Conservation (phyloP, 2,888 invertebrate species). For the Drosophila mimica region DNA sequence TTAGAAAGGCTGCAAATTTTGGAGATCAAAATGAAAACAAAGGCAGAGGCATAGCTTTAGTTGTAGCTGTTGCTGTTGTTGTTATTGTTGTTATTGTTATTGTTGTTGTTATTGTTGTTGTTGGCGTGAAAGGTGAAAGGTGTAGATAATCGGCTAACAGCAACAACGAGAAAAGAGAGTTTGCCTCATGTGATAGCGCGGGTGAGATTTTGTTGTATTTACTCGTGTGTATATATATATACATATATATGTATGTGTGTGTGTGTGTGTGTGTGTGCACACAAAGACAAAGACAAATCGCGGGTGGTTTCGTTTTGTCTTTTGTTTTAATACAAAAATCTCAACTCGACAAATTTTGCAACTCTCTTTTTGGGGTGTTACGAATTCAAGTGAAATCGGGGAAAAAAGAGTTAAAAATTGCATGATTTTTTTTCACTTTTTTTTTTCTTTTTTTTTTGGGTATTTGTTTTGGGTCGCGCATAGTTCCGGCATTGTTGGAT, state of each 20-base stretch:
- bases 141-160: slow-evolving; percentile 71
- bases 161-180: slow-evolving; percentile 58
- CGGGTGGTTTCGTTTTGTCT: slow-evolving; percentile 77
- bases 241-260: neutral
- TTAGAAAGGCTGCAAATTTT: slow-evolving; percentile 74
- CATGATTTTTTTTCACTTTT: slow-evolving; percentile 57
- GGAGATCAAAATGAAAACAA: slow-evolving; percentile 56
- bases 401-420: slow-evolving; percentile 65
- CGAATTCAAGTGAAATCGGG: slow-evolving; percentile 78
- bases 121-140: slow-evolving; percentile 71
- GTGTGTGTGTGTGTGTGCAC: slow-evolving; percentile 26
- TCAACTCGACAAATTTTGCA: slow-evolving; percentile 64
- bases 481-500: slow-evolving; percentile 72
- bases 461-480: slow-evolving; percentile 60
- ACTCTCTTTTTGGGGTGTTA: slow-evolving; percentile 69
- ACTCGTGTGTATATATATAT: neutral
- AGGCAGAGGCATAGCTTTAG: slow-evolving; percentile 30
- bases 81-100: slow-evolving; percentile 38
- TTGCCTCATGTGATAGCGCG: slow-evolving; percentile 70
- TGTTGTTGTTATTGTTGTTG: slow-evolving; percentile 43
- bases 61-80: slow-evolving; percentile 22
- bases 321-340: slow-evolving; percentile 62
- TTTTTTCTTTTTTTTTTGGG: slow-evolving; percentile 14
- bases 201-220: slow-evolving; percentile 60
- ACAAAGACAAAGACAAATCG: slow-evolving; percentile 57